Conservation (phyloP, 2,888 invertebrate genomes). For the Drepanosiphum platanoidis region DNA sequence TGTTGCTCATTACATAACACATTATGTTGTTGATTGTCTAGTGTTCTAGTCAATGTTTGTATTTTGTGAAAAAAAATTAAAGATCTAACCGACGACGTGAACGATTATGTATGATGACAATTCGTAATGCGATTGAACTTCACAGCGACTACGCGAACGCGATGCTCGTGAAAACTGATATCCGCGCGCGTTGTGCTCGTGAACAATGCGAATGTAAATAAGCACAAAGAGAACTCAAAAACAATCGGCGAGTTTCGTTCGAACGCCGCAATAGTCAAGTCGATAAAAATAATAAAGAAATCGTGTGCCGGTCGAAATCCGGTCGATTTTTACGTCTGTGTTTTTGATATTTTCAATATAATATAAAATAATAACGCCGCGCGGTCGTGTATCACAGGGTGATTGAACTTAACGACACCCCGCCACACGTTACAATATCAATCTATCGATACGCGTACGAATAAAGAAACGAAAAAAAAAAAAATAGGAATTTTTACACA, state of each 20-base stretch:
- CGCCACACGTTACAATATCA: not conserved
- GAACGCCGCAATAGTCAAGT: not conserved
- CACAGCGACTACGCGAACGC: too few species aligned
- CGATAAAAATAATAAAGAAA: not conserved
- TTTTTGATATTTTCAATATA: too few species aligned
- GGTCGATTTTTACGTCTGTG: not conserved
- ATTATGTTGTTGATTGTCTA: not conserved
- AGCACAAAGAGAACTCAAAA: not conserved
- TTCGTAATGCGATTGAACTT: not conserved
- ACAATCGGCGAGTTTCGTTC: not conserved
- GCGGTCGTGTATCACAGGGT: not conserved
- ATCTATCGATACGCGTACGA: not conserved
- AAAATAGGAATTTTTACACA: too few species aligned
- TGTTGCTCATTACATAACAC: too few species aligned
- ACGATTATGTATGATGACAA: not conserved
- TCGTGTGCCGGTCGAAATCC: not conserved
- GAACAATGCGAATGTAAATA: not conserved
- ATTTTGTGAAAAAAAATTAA: not conserved
- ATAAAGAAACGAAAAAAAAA: too few species aligned
- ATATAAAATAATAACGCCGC: too few species aligned
- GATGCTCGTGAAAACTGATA: not conserved
- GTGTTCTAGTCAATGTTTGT: not conserved
- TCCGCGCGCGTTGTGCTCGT: too few species aligned
- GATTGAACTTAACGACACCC: conserved; percentile 11
- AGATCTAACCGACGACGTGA: not conserved